Conservation (phyloP, 2,888 invertebrate genomes). For the Ochropleura leucogaster region DNA sequence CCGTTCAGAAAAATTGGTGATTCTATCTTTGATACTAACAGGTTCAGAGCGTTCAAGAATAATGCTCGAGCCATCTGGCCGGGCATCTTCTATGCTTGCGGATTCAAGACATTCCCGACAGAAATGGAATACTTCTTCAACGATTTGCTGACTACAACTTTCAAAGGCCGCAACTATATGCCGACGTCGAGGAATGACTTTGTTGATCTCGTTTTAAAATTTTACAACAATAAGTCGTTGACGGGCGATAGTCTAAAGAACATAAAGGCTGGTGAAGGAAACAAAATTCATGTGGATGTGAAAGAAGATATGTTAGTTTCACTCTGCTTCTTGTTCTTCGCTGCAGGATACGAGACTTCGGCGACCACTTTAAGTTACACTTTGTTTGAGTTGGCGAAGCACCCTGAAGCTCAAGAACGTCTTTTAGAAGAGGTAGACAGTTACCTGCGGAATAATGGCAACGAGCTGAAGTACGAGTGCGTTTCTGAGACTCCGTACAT, state of each 20-base stretch:
- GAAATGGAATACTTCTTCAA: slow-evolving; percentile 72
- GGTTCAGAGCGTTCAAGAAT: slow-evolving; percentile 67
- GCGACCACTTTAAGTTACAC: slow-evolving; percentile 71
- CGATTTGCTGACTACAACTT: slow-evolving; percentile 69
- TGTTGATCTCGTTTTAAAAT: slow-evolving; percentile 75
- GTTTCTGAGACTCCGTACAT: slow-evolving; percentile 72
- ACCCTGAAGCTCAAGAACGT: slow-evolving; percentile 68
- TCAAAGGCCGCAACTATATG: slow-evolving; percentile 70
- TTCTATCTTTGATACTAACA: slow-evolving; percentile 70
- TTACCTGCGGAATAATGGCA: slow-evolving; percentile 68
- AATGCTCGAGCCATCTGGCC: slow-evolving; percentile 76
- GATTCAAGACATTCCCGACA: slow-evolving; percentile 69
- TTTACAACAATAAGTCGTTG: slow-evolving; percentile 71
- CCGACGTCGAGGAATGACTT: slow-evolving; percentile 76
- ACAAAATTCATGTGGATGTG: slow-evolving; percentile 73
- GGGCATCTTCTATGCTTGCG: slow-evolving; percentile 74
- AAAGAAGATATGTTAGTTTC: slow-evolving; percentile 85
- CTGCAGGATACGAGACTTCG: slow-evolving; percentile 80
- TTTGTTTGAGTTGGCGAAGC: slow-evolving; percentile 76
- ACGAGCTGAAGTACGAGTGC: slow-evolving; percentile 72
- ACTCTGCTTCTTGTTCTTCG: slow-evolving; percentile 88
- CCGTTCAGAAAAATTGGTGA: slow-evolving; percentile 71
- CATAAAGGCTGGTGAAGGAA: slow-evolving; percentile 64
- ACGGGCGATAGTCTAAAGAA: slow-evolving; percentile 75
- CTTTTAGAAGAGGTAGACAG: slow-evolving; percentile 73